Percentiles rank a stretch among this genome's conserved stretches.
Evolutionary conservation across 2,888 invertebrate species (phyloP).

Genomic region (Drosophila kambysellisi): DNA sequence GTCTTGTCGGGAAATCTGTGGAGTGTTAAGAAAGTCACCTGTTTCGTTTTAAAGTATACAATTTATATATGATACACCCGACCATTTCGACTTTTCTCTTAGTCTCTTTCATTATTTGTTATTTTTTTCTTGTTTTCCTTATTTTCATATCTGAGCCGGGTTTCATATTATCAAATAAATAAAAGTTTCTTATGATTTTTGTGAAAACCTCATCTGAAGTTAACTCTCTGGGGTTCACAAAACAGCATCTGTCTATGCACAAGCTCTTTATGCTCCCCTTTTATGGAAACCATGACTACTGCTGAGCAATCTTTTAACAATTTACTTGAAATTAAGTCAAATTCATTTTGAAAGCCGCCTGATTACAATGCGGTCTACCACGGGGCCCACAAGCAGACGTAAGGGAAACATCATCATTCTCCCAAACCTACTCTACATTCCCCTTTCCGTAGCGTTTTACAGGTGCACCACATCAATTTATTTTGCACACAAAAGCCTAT

Average conservation of each 20-base stretch:
- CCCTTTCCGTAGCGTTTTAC: slow-evolving; percentile 66
- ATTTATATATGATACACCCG: neutral
- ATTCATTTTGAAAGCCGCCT: slow-evolving; percentile 38
- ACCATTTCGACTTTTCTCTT: neutral
- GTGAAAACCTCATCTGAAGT: neutral
- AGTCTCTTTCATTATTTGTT: no score
- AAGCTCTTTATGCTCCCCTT: neutral
- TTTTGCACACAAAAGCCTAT: slow-evolving; percentile 81
- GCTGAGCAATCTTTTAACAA: slow-evolving; percentile 62
- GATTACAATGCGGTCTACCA: slow-evolving; percentile 69
- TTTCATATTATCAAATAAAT: neutral
- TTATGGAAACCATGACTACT: neutral
- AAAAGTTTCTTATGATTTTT: neutral
- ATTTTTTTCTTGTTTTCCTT: neutral
- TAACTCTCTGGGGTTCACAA: neutral
- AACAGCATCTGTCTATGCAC: neutral
- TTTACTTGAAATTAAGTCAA: slow-evolving; percentile 75
- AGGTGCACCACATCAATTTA: slow-evolving; percentile 81
- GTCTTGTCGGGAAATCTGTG: no score
- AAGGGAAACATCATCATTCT: slow-evolving; percentile 4
- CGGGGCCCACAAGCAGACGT: slow-evolving; percentile 58
- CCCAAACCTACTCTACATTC: slow-evolving; percentile 21
- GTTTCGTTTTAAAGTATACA: neutral
- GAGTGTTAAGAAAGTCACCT: neutral
- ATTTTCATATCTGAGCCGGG: neutral